Evolutionary conservation across 2,888 invertebrate genomes (phyloP).

Genomic region (Drosophila atroscutellata): DNA sequence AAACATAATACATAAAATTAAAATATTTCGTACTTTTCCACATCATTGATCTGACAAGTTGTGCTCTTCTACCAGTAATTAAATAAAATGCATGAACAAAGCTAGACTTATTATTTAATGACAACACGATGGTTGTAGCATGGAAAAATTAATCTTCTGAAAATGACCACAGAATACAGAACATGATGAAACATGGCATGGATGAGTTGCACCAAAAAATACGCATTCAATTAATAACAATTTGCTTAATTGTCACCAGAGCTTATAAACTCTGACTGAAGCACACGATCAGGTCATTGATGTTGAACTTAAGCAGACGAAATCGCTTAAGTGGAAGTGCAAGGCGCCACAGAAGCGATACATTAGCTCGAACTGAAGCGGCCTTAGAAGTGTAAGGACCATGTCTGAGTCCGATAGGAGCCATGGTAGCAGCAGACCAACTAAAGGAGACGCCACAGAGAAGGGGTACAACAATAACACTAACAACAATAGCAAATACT

Average conservation of each 20-base stretch:
- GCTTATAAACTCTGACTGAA: not conserved
- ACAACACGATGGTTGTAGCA: not conserved
- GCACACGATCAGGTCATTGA: slow-evolving; percentile 6
- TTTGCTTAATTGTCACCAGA: not conserved
- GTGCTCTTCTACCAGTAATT: not conserved
- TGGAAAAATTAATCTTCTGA: not conserved
- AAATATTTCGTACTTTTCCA: too few relatives aligned
- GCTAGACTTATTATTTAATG: not conserved
- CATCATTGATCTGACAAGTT: not conserved
- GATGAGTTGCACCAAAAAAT: not conserved
- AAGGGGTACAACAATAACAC: slow-evolving; percentile 53
- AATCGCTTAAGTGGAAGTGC: slow-evolving; percentile 1
- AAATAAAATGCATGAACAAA: not conserved
- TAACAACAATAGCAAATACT: slow-evolving; percentile 48
- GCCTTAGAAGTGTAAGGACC: slow-evolving; percentile 24
- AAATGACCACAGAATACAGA: not conserved
- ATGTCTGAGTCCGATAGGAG: slow-evolving; percentile 9
- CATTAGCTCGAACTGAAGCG: slow-evolving; percentile 53
- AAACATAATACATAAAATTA: too few relatives aligned
- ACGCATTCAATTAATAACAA: not conserved
- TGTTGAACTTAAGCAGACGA: not conserved
- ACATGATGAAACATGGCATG: not conserved
- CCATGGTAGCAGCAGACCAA: slow-evolving; percentile 16
- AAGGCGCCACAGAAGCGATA: slow-evolving; percentile 32
- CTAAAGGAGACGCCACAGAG: slow-evolving; percentile 47